These are phyloP conservation scores for Argyrosomus japonicus DNA, from an alignment of 2,113 vertebrate species.

Conservation along the genomic window DNA sequence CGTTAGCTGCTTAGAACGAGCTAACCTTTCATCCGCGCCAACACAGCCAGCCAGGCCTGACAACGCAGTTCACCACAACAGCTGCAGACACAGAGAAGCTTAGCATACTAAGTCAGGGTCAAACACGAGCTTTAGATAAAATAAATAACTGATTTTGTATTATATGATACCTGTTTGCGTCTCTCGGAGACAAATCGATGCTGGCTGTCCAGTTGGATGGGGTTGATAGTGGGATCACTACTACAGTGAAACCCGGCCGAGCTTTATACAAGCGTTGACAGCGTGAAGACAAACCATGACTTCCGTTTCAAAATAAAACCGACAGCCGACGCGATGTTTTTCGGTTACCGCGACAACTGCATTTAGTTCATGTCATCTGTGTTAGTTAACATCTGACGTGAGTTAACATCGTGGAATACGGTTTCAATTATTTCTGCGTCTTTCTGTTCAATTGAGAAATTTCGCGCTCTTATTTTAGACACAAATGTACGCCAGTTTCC, in stretches of 20 bases:
- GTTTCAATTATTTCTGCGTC: not conserved
- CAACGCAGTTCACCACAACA: constrained; percentile 66
- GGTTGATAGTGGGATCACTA: constrained; percentile 54
- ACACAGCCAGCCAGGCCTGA: constrained; percentile 71
- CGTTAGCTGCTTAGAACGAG: constrained; percentile 53
- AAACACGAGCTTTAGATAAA: too few species aligned
- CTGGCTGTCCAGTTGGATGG: constrained; percentile 16
- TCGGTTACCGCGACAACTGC: not conserved
- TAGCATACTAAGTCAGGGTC: too few species aligned
- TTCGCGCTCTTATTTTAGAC: not conserved
- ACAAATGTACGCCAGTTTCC: constrained; percentile 19
- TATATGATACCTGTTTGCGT: constrained; percentile 56
- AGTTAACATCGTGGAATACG: rapidly evolving
- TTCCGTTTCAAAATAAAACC: constrained; percentile 71
- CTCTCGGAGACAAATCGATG: constrained; percentile 44
- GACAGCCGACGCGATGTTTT: rapidly evolving
- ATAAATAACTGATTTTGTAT: not conserved
- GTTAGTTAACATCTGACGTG: not conserved
- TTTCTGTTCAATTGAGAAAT: not conserved
- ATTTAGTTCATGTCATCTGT: not conserved
- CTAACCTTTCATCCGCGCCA: constrained; percentile 70
- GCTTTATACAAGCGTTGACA: constrained; percentile 57
- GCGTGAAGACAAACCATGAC: not conserved
- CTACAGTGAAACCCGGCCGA: constrained; percentile 44
- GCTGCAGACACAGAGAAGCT: not conserved